Evolutionary conservation across 2,113 vertebrate species (phyloP).

Genomic region (Burhinus bistriatus): DNA sequence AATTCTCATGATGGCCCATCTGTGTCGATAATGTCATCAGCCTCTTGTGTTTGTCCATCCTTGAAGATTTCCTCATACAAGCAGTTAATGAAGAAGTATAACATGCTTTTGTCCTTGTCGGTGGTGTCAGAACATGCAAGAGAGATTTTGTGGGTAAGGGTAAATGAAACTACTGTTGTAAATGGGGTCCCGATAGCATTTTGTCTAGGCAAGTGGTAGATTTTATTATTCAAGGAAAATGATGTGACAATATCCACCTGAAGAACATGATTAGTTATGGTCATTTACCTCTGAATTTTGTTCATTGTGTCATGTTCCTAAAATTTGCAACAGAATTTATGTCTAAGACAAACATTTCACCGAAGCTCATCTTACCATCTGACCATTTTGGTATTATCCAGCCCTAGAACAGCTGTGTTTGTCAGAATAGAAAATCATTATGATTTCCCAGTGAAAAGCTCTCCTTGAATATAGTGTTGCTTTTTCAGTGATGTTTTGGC

Average conservation of each 20-base stretch:
- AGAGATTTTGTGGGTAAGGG: background rate
- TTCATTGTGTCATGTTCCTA: slow-evolving; percentile 27
- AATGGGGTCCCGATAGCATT: background rate
- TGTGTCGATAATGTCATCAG: slow-evolving; percentile 58
- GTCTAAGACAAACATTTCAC: slow-evolving; percentile 17
- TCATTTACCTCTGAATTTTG: slow-evolving; percentile 42
- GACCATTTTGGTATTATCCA: slow-evolving; percentile 22
- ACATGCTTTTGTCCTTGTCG: slow-evolving; percentile 61
- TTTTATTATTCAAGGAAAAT: slow-evolving; percentile 43
- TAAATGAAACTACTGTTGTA: slow-evolving; percentile 32
- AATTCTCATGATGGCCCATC: slow-evolving; percentile 22
- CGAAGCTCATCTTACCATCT: background rate
- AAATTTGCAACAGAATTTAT: slow-evolving; percentile 33
- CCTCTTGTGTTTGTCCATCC: slow-evolving; percentile 60
- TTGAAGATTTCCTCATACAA: slow-evolving; percentile 53
- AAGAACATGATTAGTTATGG: slow-evolving; percentile 64
- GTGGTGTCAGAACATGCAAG: slow-evolving; percentile 20
- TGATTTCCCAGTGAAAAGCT: slow-evolving; percentile 32
- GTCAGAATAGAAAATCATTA: slow-evolving; percentile 32
- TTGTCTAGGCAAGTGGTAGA: slow-evolving; percentile 22
- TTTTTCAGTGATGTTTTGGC: slow-evolving; percentile 29
- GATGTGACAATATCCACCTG: slow-evolving; percentile 1
- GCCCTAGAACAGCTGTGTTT: slow-evolving; percentile 14
- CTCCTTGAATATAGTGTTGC: slow-evolving; percentile 5
- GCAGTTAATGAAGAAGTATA: slow-evolving; percentile 60